phyloP scores from a whole-genome alignment of 2,797 vertebrate species.

The Micropoecilia bifurca region DNA sequence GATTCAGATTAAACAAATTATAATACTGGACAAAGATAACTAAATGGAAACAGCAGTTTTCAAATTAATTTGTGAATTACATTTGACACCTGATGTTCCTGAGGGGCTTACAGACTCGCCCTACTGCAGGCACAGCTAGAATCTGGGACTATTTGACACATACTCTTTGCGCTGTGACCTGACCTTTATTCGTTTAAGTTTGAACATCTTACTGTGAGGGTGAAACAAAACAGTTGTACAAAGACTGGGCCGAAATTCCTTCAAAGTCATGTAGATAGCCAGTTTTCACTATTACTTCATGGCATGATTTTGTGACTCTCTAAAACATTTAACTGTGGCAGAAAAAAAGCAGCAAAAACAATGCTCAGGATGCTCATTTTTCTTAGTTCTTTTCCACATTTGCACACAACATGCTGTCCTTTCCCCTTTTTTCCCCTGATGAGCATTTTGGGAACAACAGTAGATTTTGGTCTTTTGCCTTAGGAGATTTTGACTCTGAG shows the following conservation, averaged over 20 bases:
- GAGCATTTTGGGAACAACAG: background rate
- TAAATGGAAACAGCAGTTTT: background rate
- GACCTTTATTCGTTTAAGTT: background rate
- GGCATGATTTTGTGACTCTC: background rate
- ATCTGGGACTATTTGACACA: background rate
- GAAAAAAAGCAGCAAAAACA: background rate
- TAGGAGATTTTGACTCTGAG: background rate
- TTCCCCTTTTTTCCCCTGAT: background rate
- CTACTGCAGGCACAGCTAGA: background rate
- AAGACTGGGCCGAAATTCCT: background rate
- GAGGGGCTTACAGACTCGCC: background rate
- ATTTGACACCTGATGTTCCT: background rate
- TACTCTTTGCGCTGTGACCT: background rate
- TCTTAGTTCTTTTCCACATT: background rate
- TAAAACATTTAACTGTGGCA: background rate
- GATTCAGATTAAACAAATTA: background rate
- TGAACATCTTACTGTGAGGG: background rate
- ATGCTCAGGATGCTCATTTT: background rate
- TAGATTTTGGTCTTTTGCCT: slow-evolving; percentile 1
- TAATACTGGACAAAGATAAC: background rate
- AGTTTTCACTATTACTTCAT: background rate
- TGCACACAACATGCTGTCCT: background rate
- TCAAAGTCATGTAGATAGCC: background rate
- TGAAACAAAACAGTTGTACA: background rate
- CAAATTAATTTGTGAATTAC: background rate